Conservation (phyloP, 1,140 invertebrate species). For the Atopsyche davidsoni region DNA sequence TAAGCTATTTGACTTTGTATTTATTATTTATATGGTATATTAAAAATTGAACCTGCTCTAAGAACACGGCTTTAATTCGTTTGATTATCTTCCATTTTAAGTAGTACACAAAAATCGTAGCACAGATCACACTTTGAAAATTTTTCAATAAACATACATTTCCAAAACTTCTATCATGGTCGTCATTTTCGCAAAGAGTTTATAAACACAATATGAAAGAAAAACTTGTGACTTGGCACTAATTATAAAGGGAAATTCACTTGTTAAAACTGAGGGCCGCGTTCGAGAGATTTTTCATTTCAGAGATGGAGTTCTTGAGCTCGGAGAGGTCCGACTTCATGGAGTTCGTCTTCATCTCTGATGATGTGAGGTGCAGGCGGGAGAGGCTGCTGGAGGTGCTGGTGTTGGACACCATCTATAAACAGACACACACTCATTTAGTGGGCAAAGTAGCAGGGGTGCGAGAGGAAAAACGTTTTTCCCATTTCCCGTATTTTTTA, state of each 20-base stretch:
- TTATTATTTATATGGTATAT: too few relatives aligned
- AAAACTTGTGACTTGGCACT: too few relatives aligned
- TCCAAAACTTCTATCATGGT: conserved; percentile 28
- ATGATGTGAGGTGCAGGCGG: conserved; percentile 42
- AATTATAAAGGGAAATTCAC: too few relatives aligned
- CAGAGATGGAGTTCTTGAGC: conserved; percentile 68
- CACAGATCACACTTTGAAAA: too few relatives aligned
- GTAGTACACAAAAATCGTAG: background rate
- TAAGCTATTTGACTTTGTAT: too few relatives aligned
- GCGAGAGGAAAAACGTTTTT: too few relatives aligned
- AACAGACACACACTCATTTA: conserved; percentile 27
- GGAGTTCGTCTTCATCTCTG: conserved; percentile 61
- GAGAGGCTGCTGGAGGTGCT: conserved; percentile 52
- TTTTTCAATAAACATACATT: conserved; percentile 29
- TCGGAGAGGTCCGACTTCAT: conserved; percentile 70
- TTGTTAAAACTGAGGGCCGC: conserved; percentile 4
- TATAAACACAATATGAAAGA: too few relatives aligned
- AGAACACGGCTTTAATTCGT: too few relatives aligned
- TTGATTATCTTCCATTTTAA: too few relatives aligned
- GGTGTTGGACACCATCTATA: conserved; percentile 49
- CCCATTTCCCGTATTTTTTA: too few relatives aligned
- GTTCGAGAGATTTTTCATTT: conserved; percentile 62
- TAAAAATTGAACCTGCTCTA: too few relatives aligned
- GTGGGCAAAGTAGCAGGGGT: conserved; percentile 13
- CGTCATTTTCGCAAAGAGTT: conserved; percentile 19